A percentile compares a stretch with the other conserved stretches of the same genome.
Evolutionary conservation across 2,113 vertebrate species (phyloP).

Genomic region (Ascaphus truei): DNA sequence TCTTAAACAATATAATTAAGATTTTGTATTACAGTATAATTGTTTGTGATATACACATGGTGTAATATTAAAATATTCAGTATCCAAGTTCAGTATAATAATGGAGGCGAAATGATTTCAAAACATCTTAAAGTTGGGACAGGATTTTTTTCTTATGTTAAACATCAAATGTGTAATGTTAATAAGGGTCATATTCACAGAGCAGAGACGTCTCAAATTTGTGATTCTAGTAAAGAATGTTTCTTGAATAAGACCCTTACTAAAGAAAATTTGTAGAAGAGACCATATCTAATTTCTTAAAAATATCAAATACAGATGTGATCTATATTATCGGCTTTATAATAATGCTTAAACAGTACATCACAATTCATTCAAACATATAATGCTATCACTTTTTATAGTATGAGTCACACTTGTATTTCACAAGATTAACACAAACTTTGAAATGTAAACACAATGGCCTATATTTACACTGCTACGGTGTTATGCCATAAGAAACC

Average conservation of each 20-base stretch:
- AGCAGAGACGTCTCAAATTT: background rate
- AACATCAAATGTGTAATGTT: conserved; percentile 6
- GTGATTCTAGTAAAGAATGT: background rate
- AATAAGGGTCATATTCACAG: conserved; percentile 1
- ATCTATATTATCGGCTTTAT: background rate
- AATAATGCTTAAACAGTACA: background rate
- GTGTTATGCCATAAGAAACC: background rate
- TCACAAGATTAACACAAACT: background rate
- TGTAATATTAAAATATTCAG: conserved; percentile 35
- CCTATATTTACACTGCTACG: background rate
- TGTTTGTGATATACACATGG: conserved; percentile 37
- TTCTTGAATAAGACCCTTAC: background rate
- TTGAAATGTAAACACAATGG: background rate
- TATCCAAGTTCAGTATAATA: conserved; percentile 49
- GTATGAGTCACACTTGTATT: conserved; percentile 4
- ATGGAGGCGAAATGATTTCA: conserved; percentile 65
- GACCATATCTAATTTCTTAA: conserved; percentile 51
- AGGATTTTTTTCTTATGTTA: conserved; percentile 40
- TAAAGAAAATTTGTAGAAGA: conserved; percentile 36
- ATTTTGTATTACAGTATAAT: conserved; percentile 61
- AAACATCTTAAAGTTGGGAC: conserved; percentile 47
- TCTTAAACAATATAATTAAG: conserved; percentile 54
- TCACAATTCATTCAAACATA: too few relatives aligned
- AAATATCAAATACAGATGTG: background rate
- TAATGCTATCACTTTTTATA: background rate